Conservation (phyloP, 2,113 vertebrate species). For the Anguilla japonica region DNA sequence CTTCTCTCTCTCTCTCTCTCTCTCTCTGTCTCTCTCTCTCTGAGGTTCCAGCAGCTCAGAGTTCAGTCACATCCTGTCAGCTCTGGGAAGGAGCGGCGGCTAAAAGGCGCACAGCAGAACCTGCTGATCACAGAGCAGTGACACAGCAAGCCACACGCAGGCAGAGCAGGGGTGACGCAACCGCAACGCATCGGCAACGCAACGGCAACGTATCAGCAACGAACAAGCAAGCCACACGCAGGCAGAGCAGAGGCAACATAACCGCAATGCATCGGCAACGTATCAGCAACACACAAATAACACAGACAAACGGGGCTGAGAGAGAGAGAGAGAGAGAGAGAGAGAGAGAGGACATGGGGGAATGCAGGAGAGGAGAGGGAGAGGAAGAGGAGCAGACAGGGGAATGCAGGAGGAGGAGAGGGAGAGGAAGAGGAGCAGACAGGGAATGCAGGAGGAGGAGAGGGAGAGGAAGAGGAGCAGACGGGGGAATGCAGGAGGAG, state of each 20-base stretch:
- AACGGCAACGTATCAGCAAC: no score
- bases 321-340: not conserved
- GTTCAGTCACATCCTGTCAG: slow-evolving; percentile 32
- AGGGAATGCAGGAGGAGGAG: slow-evolving; percentile 37
- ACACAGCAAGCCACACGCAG: not conserved
- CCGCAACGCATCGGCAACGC: slow-evolving; percentile 22
- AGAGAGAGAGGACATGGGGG: slow-evolving; percentile 26
- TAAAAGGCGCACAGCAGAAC: slow-evolving; percentile 28
- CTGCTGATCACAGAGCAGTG: slow-evolving; percentile 16
- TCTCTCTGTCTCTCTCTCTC: not conserved
- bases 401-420: no score
- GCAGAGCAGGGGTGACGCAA: not conserved
- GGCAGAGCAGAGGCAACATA: not conserved
- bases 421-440: not conserved
- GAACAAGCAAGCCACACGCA: no score
- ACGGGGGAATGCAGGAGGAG: no score
- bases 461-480: no score
- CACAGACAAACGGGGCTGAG: not conserved
- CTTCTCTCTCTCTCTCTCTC: not conserved
- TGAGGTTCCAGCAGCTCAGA: slow-evolving; percentile 20
- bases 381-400: slow-evolving; percentile 14
- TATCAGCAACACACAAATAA: not conserved
- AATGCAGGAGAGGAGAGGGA: slow-evolving; percentile 40
- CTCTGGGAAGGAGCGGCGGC: slow-evolving; percentile 26
- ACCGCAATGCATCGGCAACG: not conserved